Conservation (phyloP, 2,797 vertebrate species). For the Caiman crocodilus region DNA sequence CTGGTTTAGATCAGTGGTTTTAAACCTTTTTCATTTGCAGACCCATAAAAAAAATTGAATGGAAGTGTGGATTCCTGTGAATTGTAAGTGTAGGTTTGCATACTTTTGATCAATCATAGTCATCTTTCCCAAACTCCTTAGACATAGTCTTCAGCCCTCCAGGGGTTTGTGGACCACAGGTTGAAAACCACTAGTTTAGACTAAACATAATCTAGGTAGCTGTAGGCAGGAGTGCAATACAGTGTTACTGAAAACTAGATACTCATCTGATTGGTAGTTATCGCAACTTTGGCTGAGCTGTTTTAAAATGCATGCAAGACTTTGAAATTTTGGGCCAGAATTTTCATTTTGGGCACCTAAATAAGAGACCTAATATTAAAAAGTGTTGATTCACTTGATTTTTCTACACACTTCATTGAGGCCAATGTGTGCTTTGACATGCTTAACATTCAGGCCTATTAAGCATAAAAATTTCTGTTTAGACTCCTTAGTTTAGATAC, state of each 20-base stretch:
- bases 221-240: background rate
- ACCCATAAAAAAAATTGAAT: no score
- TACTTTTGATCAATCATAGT: no score
- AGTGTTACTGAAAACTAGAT: background rate
- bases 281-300: background rate
- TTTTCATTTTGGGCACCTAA: background rate
- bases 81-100: no score
- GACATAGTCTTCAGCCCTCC: background rate
- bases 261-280: background rate
- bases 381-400: background rate
- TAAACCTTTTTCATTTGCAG: no score
- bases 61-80: no score
- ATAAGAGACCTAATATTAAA: rapidly evolving
- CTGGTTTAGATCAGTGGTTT: no score
- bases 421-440: background rate
- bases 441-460: background rate
- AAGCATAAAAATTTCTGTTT: conserved; percentile 24
- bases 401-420: background rate
- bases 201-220: rapidly evolving
- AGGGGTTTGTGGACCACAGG: background rate
- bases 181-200: no score
- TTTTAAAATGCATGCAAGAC: background rate
- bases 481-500: background rate
- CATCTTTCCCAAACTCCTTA: no score
- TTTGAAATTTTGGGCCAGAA: rapidly evolving